A percentile compares a stretch with the other conserved stretches of the same genome.
phyloP scores from a whole-genome alignment of 2,797 vertebrate genomes.

The Halcyon smyrnensis region DNA sequence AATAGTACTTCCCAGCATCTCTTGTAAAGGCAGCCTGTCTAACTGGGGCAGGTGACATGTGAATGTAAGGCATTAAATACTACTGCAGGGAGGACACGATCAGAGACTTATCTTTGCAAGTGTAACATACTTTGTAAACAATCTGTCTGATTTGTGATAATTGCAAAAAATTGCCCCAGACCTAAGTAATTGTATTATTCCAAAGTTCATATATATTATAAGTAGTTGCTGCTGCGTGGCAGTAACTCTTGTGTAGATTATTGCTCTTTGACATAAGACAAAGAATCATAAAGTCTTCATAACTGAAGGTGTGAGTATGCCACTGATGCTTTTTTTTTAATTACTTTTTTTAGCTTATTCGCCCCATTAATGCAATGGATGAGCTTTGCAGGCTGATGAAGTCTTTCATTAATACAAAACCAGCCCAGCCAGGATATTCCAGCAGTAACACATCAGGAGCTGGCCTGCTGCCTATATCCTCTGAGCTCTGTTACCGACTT shows the following conservation, averaged over 20 bases:
- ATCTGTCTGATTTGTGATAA: neutral
- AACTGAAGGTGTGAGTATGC: neutral
- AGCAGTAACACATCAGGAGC: slow-evolving; percentile 82
- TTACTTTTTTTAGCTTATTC: slow-evolving; percentile 85
- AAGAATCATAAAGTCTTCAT: neutral
- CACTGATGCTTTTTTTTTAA: neutral
- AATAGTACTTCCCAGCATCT: neutral
- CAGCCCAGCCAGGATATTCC: slow-evolving; percentile 64
- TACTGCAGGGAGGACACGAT: neutral
- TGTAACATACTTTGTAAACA: neutral
- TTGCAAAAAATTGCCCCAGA: neutral
- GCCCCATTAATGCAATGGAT: slow-evolving; percentile 96
- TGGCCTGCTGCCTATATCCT: slow-evolving; percentile 89
- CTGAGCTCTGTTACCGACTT: slow-evolving; percentile 95
- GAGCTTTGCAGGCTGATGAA: slow-evolving; percentile 97
- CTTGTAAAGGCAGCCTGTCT: neutral
- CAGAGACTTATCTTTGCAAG: neutral
- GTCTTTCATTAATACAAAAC: slow-evolving; percentile 85
- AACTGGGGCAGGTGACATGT: neutral
- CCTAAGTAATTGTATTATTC: neutral
- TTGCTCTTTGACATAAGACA: neutral
- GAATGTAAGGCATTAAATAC: neutral
- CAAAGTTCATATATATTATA: neutral
- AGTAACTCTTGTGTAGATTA: neutral
- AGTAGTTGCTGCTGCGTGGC: neutral